Conservation (phyloP, 2,797 vertebrate genomes). For the Anguilla marmorata region DNA sequence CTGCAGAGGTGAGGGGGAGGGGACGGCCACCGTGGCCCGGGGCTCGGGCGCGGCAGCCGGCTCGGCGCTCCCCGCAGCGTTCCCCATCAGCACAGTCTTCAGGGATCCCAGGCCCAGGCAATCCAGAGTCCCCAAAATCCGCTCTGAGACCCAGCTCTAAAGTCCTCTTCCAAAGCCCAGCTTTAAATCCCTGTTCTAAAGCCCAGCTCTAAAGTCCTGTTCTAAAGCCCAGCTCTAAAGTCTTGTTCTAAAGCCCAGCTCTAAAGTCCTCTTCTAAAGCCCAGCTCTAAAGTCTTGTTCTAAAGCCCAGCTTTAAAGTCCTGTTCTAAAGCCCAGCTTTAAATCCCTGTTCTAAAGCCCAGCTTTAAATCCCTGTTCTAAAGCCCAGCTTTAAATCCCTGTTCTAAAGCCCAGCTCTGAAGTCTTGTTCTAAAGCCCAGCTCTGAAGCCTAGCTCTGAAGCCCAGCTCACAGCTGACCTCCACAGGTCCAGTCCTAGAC, state of each 20-base stretch:
- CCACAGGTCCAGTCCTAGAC: neutral
- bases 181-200: too few species aligned
- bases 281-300: too few species aligned
- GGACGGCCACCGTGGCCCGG: slow-evolving; percentile 40
- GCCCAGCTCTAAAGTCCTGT: neutral
- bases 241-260: neutral
- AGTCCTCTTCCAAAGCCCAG: too few species aligned
- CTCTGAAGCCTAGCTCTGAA: too few species aligned
- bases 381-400: too few species aligned
- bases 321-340: neutral
- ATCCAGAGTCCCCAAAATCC: neutral
- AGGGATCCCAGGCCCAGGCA: slow-evolving; percentile 34
- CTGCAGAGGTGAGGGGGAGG: slow-evolving; percentile 46
- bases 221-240: neutral
- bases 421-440: too few species aligned
- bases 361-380: neutral
- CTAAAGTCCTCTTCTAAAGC: neutral
- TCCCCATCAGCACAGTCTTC: slow-evolving; percentile 71
- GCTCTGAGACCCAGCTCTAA: too few species aligned
- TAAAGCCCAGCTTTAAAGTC: too few species aligned
- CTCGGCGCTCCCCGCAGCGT: slow-evolving; percentile 75
- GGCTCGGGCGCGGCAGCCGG: slow-evolving; percentile 60
- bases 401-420: too few species aligned
- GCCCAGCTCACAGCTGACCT: neutral
- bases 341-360: neutral